Conservation (phyloP, 2,888 invertebrate genomes). For the Allophyes oxyacanthae region DNA sequence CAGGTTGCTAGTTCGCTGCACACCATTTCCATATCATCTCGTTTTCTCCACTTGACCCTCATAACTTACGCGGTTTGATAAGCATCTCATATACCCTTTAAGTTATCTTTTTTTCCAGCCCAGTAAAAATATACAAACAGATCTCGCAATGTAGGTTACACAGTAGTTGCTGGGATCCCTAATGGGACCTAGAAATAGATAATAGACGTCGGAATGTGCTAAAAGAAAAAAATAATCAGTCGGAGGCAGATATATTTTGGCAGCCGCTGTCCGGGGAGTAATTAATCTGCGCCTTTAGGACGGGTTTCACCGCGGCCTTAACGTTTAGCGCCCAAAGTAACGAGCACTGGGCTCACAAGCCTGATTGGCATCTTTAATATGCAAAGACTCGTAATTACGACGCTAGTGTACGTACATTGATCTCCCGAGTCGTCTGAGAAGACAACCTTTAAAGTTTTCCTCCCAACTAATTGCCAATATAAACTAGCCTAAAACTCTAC, state of each 20-base stretch:
- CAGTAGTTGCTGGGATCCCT: constrained; percentile 24
- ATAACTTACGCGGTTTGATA: constrained; percentile 42
- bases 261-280: constrained; percentile 62
- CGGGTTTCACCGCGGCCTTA: constrained; percentile 42
- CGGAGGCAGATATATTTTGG: constrained; percentile 50
- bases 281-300: constrained; percentile 71
- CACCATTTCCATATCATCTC: constrained; percentile 27
- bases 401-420: neutral
- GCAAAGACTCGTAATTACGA: constrained; percentile 62
- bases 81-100: constrained; percentile 18
- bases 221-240: constrained; percentile 50
- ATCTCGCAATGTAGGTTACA: constrained; percentile 17
- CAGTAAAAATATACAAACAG: constrained; percentile 13
- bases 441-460: constrained; percentile 39
- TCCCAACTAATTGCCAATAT: constrained; percentile 41
- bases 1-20: constrained; percentile 32
- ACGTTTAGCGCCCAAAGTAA: constrained; percentile 69
- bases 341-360: constrained; percentile 63
- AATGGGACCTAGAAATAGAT: constrained; percentile 40
- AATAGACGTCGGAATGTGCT: constrained; percentile 30
- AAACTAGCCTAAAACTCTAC: constrained; percentile 52
- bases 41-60: constrained; percentile 30
- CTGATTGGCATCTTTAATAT: constrained; percentile 78
- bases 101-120: constrained; percentile 1
- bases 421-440: constrained; percentile 12